Evolutionary conservation across 2,888 invertebrate species (phyloP).

Genomic region (Caenorhabditis becei): DNA sequence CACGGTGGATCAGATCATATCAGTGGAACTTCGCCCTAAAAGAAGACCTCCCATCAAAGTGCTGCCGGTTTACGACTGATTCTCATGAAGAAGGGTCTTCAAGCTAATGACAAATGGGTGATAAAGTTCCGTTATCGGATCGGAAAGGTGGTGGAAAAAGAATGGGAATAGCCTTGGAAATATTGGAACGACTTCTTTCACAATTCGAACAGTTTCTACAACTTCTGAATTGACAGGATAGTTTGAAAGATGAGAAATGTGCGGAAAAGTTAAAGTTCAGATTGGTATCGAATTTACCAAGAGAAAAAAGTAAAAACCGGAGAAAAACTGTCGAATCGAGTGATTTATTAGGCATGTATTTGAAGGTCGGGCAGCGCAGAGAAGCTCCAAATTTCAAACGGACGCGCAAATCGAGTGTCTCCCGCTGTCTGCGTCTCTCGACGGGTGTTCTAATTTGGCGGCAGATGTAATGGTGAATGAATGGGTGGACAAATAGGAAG

Average conservation of each 20-base stretch:
- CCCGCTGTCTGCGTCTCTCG: constrained; percentile 30
- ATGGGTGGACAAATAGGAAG: constrained; percentile 20
- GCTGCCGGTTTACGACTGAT: constrained; percentile 31
- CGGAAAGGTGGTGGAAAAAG: constrained; percentile 13
- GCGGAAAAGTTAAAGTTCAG: constrained; percentile 19
- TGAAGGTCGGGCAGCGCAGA: constrained; percentile 36
- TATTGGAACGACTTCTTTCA: neutral
- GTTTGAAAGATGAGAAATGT: too few species aligned
- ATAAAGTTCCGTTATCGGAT: constrained; percentile 40
- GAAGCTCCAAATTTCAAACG: constrained; percentile 51
- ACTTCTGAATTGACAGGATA: too few species aligned
- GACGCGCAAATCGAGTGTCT: constrained; percentile 29
- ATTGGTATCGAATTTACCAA: constrained; percentile 22
- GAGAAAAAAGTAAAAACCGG: constrained; percentile 16
- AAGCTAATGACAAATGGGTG: constrained; percentile 41
- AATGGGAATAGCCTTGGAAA: neutral
- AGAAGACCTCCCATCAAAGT: constrained; percentile 31
- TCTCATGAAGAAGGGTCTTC: constrained; percentile 24
- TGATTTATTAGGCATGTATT: constrained; percentile 35
- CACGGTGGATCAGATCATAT: constrained; percentile 10
- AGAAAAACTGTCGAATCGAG: constrained; percentile 31
- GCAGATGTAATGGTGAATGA: constrained; percentile 16
- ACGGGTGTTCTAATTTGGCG: neutral
- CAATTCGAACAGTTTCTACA: neutral
- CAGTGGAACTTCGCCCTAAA: constrained; percentile 17